Percentiles rank a stretch among this genome's conserved stretches.
Conservation (phyloP, 2,888 invertebrate species). For the Troglohyphantes excavatus region DNA sequence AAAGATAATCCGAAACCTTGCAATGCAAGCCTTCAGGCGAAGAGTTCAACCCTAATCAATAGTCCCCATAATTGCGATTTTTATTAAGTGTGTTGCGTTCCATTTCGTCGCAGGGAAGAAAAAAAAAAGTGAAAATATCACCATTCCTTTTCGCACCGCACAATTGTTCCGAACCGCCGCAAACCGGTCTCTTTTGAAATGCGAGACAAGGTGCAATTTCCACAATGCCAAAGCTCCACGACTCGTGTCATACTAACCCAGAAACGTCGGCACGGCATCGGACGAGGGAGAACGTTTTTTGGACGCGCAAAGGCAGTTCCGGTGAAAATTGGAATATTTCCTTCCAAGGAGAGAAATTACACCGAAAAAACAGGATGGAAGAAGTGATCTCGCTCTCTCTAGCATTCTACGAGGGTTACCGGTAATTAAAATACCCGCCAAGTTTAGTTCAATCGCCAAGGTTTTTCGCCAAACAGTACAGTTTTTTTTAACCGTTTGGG, state of each 20-base stretch:
- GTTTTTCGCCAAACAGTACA: too few relatives aligned
- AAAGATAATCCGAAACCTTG: too few relatives aligned
- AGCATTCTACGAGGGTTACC: too few relatives aligned
- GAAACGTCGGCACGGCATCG: slow-evolving; percentile 53
- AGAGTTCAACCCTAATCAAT: background rate
- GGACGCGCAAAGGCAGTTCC: background rate
- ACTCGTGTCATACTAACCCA: slow-evolving; percentile 61
- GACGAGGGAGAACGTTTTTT: too few relatives aligned
- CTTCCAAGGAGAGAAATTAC: background rate
- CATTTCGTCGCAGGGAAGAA: background rate
- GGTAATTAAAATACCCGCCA: too few relatives aligned
- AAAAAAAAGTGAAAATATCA: slow-evolving; percentile 4
- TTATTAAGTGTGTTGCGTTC: slow-evolving; percentile 1
- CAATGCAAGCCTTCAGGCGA: background rate
- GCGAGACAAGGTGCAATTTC: background rate
- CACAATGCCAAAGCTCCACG: slow-evolving; percentile 23
- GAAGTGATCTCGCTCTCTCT: background rate
- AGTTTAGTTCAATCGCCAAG: too few relatives aligned
- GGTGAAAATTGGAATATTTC: slow-evolving; percentile 1
- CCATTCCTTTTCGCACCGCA: background rate
- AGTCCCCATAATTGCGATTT: background rate
- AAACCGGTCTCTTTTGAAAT: slow-evolving; percentile 39
- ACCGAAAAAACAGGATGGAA: background rate
- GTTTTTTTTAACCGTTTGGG: too few relatives aligned
- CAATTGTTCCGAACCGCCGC: background rate